Evolutionary conservation across 2,888 invertebrate species (phyloP).

Genomic region (Epinotia brunnichana): DNA sequence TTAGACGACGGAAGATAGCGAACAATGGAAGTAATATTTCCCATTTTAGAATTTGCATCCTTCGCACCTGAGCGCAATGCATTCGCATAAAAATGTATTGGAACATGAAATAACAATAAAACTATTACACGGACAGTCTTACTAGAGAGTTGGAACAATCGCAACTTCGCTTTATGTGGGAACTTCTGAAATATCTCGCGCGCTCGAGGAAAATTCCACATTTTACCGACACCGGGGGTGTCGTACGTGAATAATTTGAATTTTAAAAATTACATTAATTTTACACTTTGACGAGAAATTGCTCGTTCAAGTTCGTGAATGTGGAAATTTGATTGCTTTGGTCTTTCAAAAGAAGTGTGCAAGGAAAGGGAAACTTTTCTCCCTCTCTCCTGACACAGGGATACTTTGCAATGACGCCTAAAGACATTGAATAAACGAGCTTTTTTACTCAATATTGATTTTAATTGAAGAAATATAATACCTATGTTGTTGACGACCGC

Average conservation of each 20-base stretch:
- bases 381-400: background rate
- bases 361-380: background rate
- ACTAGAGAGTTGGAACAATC: constrained; percentile 65
- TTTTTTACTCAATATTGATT: no score
- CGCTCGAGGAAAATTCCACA: constrained; percentile 57
- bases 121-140: constrained; percentile 73
- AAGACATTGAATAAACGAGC: background rate
- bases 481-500: no score
- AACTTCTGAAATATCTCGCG: constrained; percentile 54
- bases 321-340: background rate
- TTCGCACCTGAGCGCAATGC: constrained; percentile 55
- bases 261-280: constrained; percentile 33
- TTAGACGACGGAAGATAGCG: constrained; percentile 15
- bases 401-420: background rate
- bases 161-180: constrained; percentile 64
- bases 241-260: constrained; percentile 39
- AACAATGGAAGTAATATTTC: constrained; percentile 14
- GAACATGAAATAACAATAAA: constrained; percentile 71
- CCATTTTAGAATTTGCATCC: constrained; percentile 57
- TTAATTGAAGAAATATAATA: no score
- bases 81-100: constrained; percentile 45
- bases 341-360: background rate
- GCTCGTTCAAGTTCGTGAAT: background rate
- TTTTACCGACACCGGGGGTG: constrained; percentile 45
- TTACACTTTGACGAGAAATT: constrained; percentile 10